Conservation (phyloP, 1,140 invertebrate species). For the Drosophila sp. region DNA sequence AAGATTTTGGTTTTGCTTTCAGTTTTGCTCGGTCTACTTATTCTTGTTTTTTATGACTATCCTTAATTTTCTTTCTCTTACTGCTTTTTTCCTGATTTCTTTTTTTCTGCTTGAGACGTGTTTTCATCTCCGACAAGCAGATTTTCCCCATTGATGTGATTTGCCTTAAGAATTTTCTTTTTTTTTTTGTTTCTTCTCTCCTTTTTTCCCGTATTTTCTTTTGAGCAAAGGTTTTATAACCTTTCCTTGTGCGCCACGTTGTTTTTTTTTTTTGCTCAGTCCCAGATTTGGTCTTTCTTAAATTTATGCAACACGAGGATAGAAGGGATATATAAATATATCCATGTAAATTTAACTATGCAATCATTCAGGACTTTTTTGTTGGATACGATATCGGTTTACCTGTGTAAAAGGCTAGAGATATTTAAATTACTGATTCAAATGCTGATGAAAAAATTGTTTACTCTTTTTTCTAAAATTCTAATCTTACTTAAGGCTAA, state of each 20-base stretch:
- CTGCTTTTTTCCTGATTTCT: slow-evolving; percentile 31
- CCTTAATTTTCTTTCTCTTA: slow-evolving; percentile 63
- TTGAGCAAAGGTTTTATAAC: slow-evolving; percentile 41
- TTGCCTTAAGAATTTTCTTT: slow-evolving; percentile 58
- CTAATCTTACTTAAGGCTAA: no score
- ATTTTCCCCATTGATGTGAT: slow-evolving; percentile 75
- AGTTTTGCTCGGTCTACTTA: slow-evolving; percentile 26
- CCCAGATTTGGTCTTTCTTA: slow-evolving; percentile 67
- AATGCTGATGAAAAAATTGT: no score
- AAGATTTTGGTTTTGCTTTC: slow-evolving; percentile 31
- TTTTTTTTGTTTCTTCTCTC: slow-evolving; percentile 29
- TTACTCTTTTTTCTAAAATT: no score
- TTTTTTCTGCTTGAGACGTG: slow-evolving; percentile 40
- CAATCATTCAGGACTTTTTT: neutral
- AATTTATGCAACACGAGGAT: slow-evolving; percentile 73
- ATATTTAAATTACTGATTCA: no score
- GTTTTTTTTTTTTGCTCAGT: slow-evolving; percentile 46
- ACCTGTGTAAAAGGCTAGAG: no score
- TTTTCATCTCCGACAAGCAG: slow-evolving; percentile 71
- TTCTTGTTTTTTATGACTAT: slow-evolving; percentile 59
- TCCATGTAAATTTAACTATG: neutral
- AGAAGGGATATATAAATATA: slow-evolving; percentile 22
- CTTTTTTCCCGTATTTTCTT: slow-evolving; percentile 27
- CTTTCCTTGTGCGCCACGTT: slow-evolving; percentile 58
- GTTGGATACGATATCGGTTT: no score